phyloP scores from a whole-genome alignment of 2,113 vertebrate genomes.

The Sylvilagus bachmani region DNA sequence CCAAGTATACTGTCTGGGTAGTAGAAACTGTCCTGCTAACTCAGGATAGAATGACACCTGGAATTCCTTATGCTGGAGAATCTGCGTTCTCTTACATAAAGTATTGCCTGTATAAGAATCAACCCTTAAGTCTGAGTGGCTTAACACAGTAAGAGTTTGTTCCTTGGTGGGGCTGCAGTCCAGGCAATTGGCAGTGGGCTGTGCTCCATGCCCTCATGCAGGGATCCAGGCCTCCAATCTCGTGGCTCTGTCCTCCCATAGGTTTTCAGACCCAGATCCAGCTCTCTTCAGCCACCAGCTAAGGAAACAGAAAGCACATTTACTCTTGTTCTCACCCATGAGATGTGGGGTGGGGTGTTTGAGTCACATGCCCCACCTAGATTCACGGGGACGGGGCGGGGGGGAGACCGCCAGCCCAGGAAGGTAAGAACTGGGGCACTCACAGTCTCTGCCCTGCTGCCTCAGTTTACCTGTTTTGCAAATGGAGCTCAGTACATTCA shows the following conservation, averaged over 20 bases:
- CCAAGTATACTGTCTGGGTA: neutral
- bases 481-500: neutral
- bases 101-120: neutral
- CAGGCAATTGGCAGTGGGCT: neutral
- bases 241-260: neutral
- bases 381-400: neutral
- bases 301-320: neutral
- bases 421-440: neutral
- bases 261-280: neutral
- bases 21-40: neutral
- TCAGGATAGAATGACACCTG: neutral
- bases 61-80: neutral
- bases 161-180: neutral
- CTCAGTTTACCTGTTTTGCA: neutral
- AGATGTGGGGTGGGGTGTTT: too few species aligned
- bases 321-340: too few species aligned
- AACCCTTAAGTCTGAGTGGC: neutral
- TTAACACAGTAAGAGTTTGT: neutral
- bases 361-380: neutral
- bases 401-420: neutral
- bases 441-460: fast-evolving
- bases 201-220: neutral
- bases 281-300: neutral
- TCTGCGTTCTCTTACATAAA: neutral
- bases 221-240: neutral